phyloP scores from a whole-genome alignment of 2,888 invertebrate species.

The Nephrotoma appendiculata region DNA sequence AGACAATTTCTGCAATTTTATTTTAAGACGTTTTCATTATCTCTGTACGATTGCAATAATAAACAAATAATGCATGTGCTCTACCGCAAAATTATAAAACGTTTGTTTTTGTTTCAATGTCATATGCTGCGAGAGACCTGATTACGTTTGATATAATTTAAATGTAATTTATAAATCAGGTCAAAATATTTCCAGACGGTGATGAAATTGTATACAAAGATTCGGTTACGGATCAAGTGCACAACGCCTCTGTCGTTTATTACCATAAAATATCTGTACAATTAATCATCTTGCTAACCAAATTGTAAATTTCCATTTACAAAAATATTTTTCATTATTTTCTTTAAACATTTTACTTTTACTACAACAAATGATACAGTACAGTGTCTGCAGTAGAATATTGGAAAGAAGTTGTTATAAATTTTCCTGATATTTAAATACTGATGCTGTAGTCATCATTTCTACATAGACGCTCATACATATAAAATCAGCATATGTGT shows the following conservation, averaged over 20 bases:
- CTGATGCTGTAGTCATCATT: neutral
- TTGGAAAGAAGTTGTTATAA: no score
- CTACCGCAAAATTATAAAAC: neutral
- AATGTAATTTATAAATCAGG: no score
- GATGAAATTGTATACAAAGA: no score
- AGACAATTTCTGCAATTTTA: neutral
- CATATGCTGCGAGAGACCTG: neutral
- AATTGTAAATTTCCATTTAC: neutral
- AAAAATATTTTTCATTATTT: neutral
- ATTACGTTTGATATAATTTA: neutral
- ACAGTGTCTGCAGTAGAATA: neutral
- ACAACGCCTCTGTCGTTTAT: neutral
- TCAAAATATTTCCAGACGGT: no score
- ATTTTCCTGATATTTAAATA: neutral
- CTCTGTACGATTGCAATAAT: neutral
- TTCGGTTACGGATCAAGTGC: neutral
- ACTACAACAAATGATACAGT: neutral
- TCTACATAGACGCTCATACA: neutral
- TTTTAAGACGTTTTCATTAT: neutral
- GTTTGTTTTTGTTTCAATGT: neutral
- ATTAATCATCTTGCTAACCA: neutral
- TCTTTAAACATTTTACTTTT: neutral
- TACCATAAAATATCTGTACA: neutral
- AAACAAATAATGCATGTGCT: neutral
- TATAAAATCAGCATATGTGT: neutral